Base-by-base conservation (phyloP, 2,797 vertebrate genomes). In the Gastrophryne carolinensis region DNA sequence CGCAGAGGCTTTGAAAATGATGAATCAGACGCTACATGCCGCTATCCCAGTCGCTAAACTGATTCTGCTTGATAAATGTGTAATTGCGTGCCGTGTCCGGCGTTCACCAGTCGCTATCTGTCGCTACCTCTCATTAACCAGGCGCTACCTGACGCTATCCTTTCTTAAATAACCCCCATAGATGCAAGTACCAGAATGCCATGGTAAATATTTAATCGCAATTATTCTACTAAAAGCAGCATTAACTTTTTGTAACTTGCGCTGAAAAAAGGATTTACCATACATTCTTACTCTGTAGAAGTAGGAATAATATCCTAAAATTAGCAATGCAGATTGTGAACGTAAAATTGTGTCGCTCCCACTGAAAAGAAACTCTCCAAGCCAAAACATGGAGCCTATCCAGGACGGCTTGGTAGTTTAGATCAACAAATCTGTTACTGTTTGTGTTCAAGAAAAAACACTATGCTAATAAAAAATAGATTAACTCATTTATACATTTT, bases 401-500 rank as follows among this genome's bases (percentile, higher is more conserved):
- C 67, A 70, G 47, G 37, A 44, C 47, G 24, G 47, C 2, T 17
- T 29, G 39, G 21, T 13, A 57, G 9, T 37, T 5, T 24, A 68
- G 52, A 69, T 19, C 50, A 54, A 69, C 50, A 69, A 68, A 69
- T 69, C 50, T 56, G 52, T 47, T 34, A 56, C n/a, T 54, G 50
- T 56, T 56, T 54, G 11, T 69, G 34, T 21, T 39, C n/a, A 37
- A 17, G 7, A 35, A 32, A 11, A 39, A 35, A 54, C 11, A 2
- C 2, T 52, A 11, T 23, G 27, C 5, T 23, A 24, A 1, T 13
- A 50, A 15, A 21, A 50, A 65, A 66, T 30, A 66, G 27, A 65
- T 15, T 65, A 26, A 1, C 7, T 29, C 1, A 7, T 10, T 19
- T n/a, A 30, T 32, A 3, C 7, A 13, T 6, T n/a, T n/a, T n/a